Conservation (phyloP, 2,797 vertebrate genomes). For the Rhynchotus rufescens region DNA sequence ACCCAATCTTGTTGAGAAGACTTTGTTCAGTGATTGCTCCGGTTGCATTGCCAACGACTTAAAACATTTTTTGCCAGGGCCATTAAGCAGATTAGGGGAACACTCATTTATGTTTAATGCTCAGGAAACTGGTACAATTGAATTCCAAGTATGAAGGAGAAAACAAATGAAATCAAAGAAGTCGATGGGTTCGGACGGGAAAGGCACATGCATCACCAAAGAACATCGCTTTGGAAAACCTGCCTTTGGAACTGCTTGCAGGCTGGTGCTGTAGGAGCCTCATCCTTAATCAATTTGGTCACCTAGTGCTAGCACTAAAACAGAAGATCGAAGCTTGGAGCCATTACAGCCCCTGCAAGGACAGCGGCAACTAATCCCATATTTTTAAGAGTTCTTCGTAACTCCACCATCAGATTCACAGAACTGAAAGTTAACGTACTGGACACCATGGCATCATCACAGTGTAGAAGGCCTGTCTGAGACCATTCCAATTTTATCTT, state of each 20-base stretch:
- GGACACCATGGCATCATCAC: fast-evolving
- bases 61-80: constrained; percentile 39
- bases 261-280: neutral
- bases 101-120: constrained; percentile 47
- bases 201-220: fast-evolving
- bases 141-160: constrained; percentile 52
- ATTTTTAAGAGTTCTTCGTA: neutral
- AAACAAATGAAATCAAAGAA: constrained; percentile 47
- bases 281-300: neutral
- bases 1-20: constrained; percentile 1
- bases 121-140: constrained; percentile 50
- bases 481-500: neutral
- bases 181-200: neutral
- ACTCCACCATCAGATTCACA: neutral
- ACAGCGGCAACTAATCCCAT: neutral
- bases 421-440: neutral
- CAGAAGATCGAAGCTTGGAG: neutral
- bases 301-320: neutral
- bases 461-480: fast-evolving
- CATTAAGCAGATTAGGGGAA: constrained; percentile 55
- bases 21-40: constrained; percentile 42
- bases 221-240: neutral
- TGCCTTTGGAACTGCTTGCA: neutral
- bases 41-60: constrained; percentile 28
- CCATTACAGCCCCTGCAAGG: neutral